These are phyloP conservation scores for Zeus faber DNA, from an alignment of 2,113 vertebrate species.

Conservation along the genomic window DNA sequence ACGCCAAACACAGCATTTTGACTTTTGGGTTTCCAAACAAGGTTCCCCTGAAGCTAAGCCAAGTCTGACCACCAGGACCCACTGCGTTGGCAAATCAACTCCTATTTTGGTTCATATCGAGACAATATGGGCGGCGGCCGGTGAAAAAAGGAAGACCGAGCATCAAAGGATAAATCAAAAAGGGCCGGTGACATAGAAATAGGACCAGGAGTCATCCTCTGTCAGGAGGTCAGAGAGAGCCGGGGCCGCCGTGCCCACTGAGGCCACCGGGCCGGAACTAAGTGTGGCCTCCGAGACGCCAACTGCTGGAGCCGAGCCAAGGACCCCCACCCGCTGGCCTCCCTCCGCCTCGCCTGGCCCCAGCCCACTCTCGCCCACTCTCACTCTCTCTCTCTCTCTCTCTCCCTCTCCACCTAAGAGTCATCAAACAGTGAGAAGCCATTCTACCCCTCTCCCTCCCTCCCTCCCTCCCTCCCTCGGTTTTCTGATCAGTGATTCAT, in stretches of 20 bases:
- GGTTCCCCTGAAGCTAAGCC: slow-evolving; percentile 11
- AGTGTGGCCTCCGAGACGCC: slow-evolving; percentile 68
- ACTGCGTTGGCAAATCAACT: slow-evolving; percentile 63
- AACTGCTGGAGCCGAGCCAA: slow-evolving; percentile 76
- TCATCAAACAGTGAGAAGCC: slow-evolving; percentile 54
- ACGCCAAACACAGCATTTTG: too few species aligned
- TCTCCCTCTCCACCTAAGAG: slow-evolving; percentile 24
- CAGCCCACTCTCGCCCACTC: slow-evolving; percentile 5
- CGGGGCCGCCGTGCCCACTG: slow-evolving; percentile 59
- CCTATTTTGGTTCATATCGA: slow-evolving; percentile 56
- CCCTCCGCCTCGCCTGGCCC: slow-evolving; percentile 18
- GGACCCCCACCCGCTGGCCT: slow-evolving; percentile 55
- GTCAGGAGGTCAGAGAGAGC: slow-evolving; percentile 67
- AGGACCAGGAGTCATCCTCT: slow-evolving; percentile 65
- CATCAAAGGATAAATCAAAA: slow-evolving; percentile 65
- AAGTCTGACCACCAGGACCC: slow-evolving; percentile 28
- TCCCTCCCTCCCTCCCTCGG: slow-evolving; percentile 28
- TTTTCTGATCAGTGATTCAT: too few species aligned
- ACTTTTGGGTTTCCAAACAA: too few species aligned
- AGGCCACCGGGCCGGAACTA: slow-evolving; percentile 75
- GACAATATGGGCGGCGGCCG: slow-evolving; percentile 45
- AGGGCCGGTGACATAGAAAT: slow-evolving; percentile 59
- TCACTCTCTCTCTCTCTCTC: slow-evolving; percentile 29
- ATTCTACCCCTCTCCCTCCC: slow-evolving; percentile 30
- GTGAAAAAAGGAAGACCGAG: too few species aligned